Percentiles rank a stretch among this genome's conserved stretches.
Evolutionary conservation across 2,888 invertebrate species (phyloP).

Genomic region (Sphecodes monilicornis): DNA sequence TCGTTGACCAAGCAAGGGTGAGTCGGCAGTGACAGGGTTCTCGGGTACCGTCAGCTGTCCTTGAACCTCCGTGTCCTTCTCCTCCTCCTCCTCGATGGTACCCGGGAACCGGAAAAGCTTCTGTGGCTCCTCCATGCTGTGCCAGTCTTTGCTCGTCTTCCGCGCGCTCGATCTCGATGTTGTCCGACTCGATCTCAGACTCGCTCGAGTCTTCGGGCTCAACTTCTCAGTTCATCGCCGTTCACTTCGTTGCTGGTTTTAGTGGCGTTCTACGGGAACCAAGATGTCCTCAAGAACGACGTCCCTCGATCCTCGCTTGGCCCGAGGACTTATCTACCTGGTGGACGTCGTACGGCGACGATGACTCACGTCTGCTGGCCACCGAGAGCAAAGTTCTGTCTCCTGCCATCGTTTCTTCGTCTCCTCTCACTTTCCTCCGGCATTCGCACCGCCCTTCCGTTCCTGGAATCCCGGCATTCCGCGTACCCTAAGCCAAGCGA

Average conservation of each 20-base stretch:
- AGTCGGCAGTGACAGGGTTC: slow-evolving; percentile 74
- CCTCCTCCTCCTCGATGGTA: slow-evolving; percentile 82
- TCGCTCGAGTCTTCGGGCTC: slow-evolving; percentile 6
- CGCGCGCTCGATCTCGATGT: not conserved
- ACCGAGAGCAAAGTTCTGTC: slow-evolving; percentile 41
- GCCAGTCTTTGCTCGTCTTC: not conserved
- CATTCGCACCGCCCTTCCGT: slow-evolving; percentile 50
- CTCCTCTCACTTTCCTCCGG: slow-evolving; percentile 52
- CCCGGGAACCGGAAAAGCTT: slow-evolving; percentile 81
- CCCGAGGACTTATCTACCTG: slow-evolving; percentile 59
- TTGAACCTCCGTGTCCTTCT: slow-evolving; percentile 65
- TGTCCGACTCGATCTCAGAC: slow-evolving; percentile 17
- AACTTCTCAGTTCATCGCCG: slow-evolving; percentile 12
- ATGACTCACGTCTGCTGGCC: slow-evolving; percentile 50
- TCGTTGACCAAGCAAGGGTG: slow-evolving; percentile 75
- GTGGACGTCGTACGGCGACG: slow-evolving; percentile 67
- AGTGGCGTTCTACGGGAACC: not conserved
- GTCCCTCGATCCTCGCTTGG: not conserved
- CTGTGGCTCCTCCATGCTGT: slow-evolving; percentile 80
- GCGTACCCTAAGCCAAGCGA: slow-evolving; percentile 43
- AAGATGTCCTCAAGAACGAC: slow-evolving; percentile 18
- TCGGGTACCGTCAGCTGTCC: slow-evolving; percentile 40
- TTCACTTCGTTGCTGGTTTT: not conserved
- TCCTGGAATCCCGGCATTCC: slow-evolving; percentile 48
- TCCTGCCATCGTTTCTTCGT: slow-evolving; percentile 57